Percentiles rank a stretch among this genome's conserved stretches.
These are phyloP conservation scores for Salticus scenicus DNA, from an alignment of 2,888 invertebrate species.

Conservation along the genomic window DNA sequence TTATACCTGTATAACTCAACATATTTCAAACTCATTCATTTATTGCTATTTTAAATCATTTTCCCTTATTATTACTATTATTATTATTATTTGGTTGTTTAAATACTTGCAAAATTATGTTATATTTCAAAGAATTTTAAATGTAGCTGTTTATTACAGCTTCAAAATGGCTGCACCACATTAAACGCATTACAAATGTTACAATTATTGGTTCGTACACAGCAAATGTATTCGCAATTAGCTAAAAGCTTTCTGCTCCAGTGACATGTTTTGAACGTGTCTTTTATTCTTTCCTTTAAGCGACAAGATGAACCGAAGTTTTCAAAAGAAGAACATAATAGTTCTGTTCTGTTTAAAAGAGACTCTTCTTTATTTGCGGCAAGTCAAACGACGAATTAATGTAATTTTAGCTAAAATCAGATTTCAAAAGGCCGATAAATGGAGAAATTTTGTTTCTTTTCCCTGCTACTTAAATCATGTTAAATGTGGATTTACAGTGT, in stretches of 20 bases:
- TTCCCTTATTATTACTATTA: too few species aligned
- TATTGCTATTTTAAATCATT: too few species aligned
- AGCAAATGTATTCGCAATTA: constrained; percentile 58
- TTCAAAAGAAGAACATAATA: constrained; percentile 35
- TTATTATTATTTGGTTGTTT: too few species aligned
- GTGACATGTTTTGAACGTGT: constrained; percentile 30
- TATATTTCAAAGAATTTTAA: too few species aligned
- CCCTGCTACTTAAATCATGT: neutral
- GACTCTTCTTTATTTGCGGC: constrained; percentile 43
- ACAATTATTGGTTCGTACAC: constrained; percentile 42
- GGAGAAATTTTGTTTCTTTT: constrained; percentile 22
- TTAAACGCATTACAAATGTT: too few species aligned
- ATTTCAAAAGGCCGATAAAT: constrained; percentile 5
- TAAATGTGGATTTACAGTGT: too few species aligned
- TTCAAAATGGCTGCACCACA: too few species aligned
- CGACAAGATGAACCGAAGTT: constrained; percentile 17
- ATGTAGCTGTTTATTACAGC: too few species aligned
- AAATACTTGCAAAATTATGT: too few species aligned
- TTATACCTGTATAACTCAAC: too few species aligned
- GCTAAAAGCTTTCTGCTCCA: constrained; percentile 61
- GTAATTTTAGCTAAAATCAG: constrained; percentile 19
- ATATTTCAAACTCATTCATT: too few species aligned
- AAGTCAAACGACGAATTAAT: constrained; percentile 17
- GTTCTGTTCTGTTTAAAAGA: constrained; percentile 30
- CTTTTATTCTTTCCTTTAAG: constrained; percentile 28